These are phyloP conservation scores for Trichogramma pretiosum DNA, from an alignment of 1,140 invertebrate species.

Conservation along the genomic window DNA sequence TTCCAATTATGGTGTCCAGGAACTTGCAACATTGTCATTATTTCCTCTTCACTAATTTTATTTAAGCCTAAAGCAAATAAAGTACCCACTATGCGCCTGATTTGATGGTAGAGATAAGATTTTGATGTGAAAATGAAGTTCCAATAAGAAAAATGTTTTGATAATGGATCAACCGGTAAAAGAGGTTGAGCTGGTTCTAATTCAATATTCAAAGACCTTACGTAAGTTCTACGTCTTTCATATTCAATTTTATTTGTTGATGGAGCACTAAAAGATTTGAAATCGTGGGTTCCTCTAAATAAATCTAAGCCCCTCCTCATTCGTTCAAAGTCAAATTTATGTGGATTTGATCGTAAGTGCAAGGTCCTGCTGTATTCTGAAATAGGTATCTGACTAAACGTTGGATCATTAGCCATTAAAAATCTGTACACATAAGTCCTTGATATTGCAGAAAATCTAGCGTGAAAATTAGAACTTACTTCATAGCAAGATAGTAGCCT, in stretches of 20 bases:
- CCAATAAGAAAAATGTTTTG: conserved; percentile 51
- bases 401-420: conserved; percentile 33
- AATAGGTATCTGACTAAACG: conserved; percentile 26
- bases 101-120: conserved; percentile 65
- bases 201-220: conserved; percentile 42
- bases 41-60: conserved; percentile 49
- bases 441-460: conserved; percentile 48
- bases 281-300: conserved; percentile 50
- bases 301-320: conserved; percentile 20
- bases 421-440: conserved; percentile 63
- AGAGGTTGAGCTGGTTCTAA: conserved; percentile 41
- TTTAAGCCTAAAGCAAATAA: conserved; percentile 51
- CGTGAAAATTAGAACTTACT: conserved; percentile 53
- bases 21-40: conserved; percentile 62
- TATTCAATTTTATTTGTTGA: conserved; percentile 18
- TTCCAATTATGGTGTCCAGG: conserved; percentile 60
- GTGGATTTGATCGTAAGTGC: conserved; percentile 5
- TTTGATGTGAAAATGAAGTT: conserved; percentile 53
- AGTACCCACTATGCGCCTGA: conserved; percentile 59
- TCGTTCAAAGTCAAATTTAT: conserved; percentile 28
- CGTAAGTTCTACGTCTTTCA: conserved; percentile 30
- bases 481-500: conserved; percentile 47
- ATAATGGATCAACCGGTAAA: conserved; percentile 32
- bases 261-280: conserved; percentile 54
- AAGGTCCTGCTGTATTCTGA: conserved; percentile 23